phyloP scores from a whole-genome alignment of 2,797 vertebrate genomes.

The Lutjanus campechanus region DNA sequence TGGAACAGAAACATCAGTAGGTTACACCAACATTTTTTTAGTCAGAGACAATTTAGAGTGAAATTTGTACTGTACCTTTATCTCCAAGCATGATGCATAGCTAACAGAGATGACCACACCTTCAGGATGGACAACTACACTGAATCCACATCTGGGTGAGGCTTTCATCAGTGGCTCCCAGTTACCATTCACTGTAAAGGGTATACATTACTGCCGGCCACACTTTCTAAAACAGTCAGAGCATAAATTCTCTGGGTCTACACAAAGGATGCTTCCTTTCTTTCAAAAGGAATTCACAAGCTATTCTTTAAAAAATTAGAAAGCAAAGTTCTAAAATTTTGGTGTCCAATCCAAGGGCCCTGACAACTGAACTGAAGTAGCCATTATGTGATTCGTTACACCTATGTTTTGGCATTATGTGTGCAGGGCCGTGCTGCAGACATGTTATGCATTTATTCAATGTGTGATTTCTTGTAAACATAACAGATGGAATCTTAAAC shows the following conservation, averaged over 20 bases:
- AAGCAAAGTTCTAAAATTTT: no score
- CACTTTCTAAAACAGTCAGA: neutral
- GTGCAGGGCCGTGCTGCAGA: neutral
- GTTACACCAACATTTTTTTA: neutral
- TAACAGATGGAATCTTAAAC: neutral
- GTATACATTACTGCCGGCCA: neutral
- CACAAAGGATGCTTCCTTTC: no score
- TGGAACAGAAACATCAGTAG: slow-evolving; percentile 33
- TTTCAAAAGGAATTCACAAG: neutral
- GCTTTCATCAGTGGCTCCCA: slow-evolving; percentile 77
- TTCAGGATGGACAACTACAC: slow-evolving; percentile 75
- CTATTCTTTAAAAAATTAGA: no score
- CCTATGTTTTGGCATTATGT: neutral
- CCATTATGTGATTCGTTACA: neutral
- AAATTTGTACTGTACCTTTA: slow-evolving; percentile 49
- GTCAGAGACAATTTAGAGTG: accelerated
- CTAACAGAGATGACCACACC: slow-evolving; percentile 74
- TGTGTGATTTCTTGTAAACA: neutral
- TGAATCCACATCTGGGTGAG: slow-evolving; percentile 78
- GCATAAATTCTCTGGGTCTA: neutral
- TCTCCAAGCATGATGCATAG: slow-evolving; percentile 77
- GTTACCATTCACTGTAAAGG: slow-evolving; percentile 70
- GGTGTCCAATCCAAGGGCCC: neutral
- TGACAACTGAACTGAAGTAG: neutral
- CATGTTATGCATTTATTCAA: neutral